Conservation (phyloP, 2,113 vertebrate species). For the Fulmarus glacialis region DNA sequence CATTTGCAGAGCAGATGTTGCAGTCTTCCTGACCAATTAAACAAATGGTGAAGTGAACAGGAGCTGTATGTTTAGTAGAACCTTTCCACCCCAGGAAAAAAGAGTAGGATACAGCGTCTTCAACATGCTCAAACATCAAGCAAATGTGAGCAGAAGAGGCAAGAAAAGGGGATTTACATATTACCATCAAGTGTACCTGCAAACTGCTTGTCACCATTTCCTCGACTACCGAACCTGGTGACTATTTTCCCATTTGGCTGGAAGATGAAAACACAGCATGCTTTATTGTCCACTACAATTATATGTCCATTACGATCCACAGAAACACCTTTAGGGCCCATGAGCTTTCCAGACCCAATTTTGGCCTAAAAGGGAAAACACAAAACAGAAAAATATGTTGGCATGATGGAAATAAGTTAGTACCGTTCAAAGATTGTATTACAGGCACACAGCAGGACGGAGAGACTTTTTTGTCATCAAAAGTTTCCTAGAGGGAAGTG, state of each 20-base stretch:
- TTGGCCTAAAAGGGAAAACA: conserved; percentile 80
- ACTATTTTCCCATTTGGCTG: conserved; percentile 96
- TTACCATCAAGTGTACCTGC: conserved; percentile 91
- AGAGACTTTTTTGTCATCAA: background rate
- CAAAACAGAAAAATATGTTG: background rate
- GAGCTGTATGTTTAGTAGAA: background rate
- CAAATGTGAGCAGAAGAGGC: conserved; percentile 71
- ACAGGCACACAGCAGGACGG: rapidly evolving
- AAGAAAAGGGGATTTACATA: conserved; percentile 75
- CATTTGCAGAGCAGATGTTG: conserved; percentile 22
- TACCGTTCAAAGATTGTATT: background rate
- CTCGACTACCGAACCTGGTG: conserved; percentile 94
- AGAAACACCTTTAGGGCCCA: conserved; percentile 96
- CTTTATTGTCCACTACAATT: conserved; percentile 97
- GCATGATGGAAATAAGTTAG: background rate
- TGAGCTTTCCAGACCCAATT: conserved; percentile 94
- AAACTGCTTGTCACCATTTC: conserved; percentile 97
- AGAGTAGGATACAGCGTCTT: background rate
- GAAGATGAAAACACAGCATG: conserved; percentile 97
- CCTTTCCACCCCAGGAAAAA: background rate
- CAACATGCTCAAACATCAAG: conserved; percentile 72
- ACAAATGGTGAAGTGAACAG: background rate
- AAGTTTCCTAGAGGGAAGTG: background rate
- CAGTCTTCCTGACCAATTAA: background rate
- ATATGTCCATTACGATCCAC: conserved; percentile 96